Conservation (phyloP, 2,888 invertebrate genomes). For the Tachina fera region DNA sequence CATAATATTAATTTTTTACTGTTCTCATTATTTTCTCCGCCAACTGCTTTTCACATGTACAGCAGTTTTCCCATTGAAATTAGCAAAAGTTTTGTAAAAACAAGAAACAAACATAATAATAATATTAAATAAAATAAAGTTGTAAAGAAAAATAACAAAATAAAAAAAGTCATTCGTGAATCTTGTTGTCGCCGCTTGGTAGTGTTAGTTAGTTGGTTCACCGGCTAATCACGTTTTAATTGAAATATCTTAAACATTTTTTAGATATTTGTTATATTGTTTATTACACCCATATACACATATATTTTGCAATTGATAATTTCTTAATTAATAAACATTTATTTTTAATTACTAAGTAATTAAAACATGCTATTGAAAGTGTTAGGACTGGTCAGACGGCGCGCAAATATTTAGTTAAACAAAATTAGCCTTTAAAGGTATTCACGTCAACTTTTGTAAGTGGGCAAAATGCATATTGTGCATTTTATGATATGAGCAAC, state of each 20-base stretch:
- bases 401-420: not conserved
- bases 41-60: slow-evolving; percentile 19
- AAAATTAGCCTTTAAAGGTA: not conserved
- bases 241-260: slow-evolving; percentile 18
- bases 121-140: not conserved
- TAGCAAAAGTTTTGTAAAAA: slow-evolving; percentile 13
- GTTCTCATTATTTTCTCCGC: not conserved
- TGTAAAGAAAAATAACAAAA: slow-evolving; percentile 1
- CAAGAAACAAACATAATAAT: not conserved
- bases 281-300: not conserved
- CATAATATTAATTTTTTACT: not conserved
- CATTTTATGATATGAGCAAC: too few species aligned
- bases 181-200: not conserved
- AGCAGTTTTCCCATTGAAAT: slow-evolving; percentile 16
- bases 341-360: slow-evolving; percentile 18
- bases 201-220: not conserved
- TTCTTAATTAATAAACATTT: slow-evolving; percentile 50
- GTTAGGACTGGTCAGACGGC: not conserved
- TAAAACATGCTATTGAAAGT: slow-evolving; percentile 14
- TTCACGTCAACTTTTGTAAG: too few species aligned
- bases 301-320: slow-evolving; percentile 30
- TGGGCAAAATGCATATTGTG: too few species aligned
- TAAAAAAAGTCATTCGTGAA: slow-evolving; percentile 52
- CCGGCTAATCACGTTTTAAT: slow-evolving; percentile 38
- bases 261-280: slow-evolving; percentile 25